These are phyloP conservation scores for Plumapathes pennacea DNA, from an alignment of 92 coral and sea anemone genomes.

Conservation along the genomic window DNA sequence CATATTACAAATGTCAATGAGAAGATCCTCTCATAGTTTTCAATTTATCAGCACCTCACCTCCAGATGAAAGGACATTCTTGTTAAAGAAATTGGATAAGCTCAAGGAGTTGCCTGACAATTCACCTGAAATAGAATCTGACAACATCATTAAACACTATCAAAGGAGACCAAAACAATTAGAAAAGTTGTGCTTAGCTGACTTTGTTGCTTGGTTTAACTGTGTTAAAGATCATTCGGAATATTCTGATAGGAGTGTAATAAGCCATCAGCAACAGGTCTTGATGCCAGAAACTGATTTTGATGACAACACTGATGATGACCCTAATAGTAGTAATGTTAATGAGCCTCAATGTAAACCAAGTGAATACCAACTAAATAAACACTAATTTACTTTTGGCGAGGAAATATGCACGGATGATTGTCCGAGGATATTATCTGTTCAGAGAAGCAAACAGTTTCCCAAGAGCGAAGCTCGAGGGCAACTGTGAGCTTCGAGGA, in stretches of 20 bases:
- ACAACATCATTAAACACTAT: constrained; percentile 46
- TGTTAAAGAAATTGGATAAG: constrained; percentile 40
- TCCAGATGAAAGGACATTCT: constrained; percentile 64
- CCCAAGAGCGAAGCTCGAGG: no score
- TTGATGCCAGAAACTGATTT: constrained; percentile 54
- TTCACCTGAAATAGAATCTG: constrained; percentile 56
- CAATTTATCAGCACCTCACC: constrained; percentile 63
- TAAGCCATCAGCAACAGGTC: background rate
- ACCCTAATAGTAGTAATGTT: constrained; percentile 5
- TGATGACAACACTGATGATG: constrained; percentile 45
- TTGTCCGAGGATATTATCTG: no score
- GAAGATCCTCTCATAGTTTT: constrained; percentile 40
- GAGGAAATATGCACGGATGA: no score
- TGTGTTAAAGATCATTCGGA: constrained; percentile 30
- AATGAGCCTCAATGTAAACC: constrained; percentile 7
- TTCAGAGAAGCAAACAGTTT: no score
- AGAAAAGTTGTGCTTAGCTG: constrained; percentile 54
- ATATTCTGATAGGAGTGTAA: background rate
- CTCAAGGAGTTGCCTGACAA: constrained; percentile 57
- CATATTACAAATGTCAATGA: constrained; percentile 61
- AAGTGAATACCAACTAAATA: constrained; percentile 35
- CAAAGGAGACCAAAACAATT: constrained; percentile 48
- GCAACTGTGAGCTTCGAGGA: no score
- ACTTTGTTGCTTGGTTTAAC: constrained; percentile 66
- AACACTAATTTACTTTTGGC: no score